These are phyloP conservation scores for Ennomos erosarius DNA, from an alignment of 2,888 invertebrate species.

Conservation along the genomic window DNA sequence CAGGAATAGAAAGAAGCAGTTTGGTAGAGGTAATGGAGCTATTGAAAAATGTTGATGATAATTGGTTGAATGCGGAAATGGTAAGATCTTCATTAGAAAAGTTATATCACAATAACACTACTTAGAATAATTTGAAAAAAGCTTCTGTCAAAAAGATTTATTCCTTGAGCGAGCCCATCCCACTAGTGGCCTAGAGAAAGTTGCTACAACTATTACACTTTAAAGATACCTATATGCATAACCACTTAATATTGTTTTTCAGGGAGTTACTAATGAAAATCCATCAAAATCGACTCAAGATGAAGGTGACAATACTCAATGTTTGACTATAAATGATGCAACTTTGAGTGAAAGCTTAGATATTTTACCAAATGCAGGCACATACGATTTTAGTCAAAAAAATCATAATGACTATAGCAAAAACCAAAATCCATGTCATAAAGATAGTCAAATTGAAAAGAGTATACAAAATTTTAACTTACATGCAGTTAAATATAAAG, in stretches of 20 bases:
- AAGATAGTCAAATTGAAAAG: background rate
- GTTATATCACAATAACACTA: no score
- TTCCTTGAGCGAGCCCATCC: no score
- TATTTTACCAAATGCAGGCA: background rate
- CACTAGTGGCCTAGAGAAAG: no score
- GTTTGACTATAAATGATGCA: constrained; percentile 6
- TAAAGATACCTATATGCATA: no score
- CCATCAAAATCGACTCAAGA: background rate
- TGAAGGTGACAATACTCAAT: constrained; percentile 9
- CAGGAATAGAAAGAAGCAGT: constrained; percentile 11
- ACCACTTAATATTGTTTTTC: background rate
- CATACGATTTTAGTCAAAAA: background rate
- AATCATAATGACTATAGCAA: background rate
- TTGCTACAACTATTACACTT: no score
- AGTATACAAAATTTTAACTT: background rate
- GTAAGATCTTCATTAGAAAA: constrained; percentile 15
- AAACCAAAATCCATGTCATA: background rate
- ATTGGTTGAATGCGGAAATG: constrained; percentile 6
- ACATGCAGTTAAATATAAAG: background rate
- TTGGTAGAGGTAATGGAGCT: constrained; percentile 27
- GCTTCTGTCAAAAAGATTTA: no score
- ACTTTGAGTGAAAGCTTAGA: constrained; percentile 8
- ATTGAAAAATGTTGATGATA: constrained; percentile 23
- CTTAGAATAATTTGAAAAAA: no score
- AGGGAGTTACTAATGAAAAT: constrained; percentile 1